Evolutionary conservation across 2,888 invertebrate genomes (phyloP), one percentile per base, ranked within the genome.

Genomic region (Shargacucullia verbasci): DNA sequence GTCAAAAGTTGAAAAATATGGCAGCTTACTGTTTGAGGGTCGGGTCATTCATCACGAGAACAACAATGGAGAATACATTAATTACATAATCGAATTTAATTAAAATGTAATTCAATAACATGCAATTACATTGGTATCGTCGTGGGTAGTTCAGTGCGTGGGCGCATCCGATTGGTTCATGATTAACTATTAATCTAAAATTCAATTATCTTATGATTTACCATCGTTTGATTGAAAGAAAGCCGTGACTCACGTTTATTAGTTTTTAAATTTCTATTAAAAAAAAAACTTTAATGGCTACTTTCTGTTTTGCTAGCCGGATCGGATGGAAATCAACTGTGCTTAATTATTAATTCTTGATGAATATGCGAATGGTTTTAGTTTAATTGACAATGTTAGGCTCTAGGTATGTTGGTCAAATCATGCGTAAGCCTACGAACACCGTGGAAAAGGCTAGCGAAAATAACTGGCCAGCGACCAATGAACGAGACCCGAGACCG

Each of bases 111-210:
- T 90, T 88, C 85, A 91, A 91, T 91, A 87, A 87, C 83, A 83
- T 81, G 83, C 76, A 86, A 85, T 75, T 73, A 66, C 59, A 67
- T 74, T 81, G 73, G 45, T 68, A 48, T 48, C 66, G 59, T 76
- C 83, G 87, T 87, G 87, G 83, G 88, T 83, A 78, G 73, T 60
- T 54, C 57, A 54, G 69, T 70, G 82, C 82, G 83, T 83, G 83
- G 83, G 80, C 67, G 70, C 50, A 65, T 70, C 70, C 77, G 75
- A 76, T 76, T 77, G 79, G 74, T 74, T 79, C 77, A 70, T 80
- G 82, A 82, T 85, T 87, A 83, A 84, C 76, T 80, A 90, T 89
- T 88, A 90, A 91, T 91, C 89, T 90, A 85, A 89, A 89, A 92
- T 89, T 89, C 89, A 83, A 80, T 84, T 82, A 82, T 80, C 80